Base-by-base conservation (phyloP, 2,797 vertebrate genomes). In the Pelodytes ibericus region DNA sequence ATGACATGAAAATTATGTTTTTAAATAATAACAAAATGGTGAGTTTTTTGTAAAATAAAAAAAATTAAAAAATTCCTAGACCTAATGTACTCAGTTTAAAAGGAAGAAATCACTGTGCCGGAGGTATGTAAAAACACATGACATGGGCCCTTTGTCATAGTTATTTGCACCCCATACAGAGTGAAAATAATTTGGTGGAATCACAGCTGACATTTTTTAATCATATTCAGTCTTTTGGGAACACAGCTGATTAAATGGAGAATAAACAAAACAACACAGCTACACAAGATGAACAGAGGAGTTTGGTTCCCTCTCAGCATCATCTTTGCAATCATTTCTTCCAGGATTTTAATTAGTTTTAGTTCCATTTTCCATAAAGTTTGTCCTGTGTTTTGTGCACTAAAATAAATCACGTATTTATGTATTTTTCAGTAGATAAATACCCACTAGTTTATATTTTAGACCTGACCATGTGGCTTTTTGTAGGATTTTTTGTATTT, bases 111-210 rank as follows among this genome's bases (percentile, higher is more conserved):
- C n/a, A n/a, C n/a, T n/a, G n/a, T n/a, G n/a, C n/a, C n/a, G n/a
- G n/a, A n/a, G 1, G 36, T 8, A 13, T 39, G 15, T 39, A 39
- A 13, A 39, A 39, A 39, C 15, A 39, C 36, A 8, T 7, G 36
- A 1, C 15, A 39, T 39, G 1, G 36, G n/a, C n/a, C 36, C 84
- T 84, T 67, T 7, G 39, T 29, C 24, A 58, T 79, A 81, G 56
- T 33, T 68, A 30, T 39, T 36, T 68, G 29, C 56, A 33, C 64
- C 64, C 29, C 65, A 61, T 26, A 30, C 20, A 59, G 39, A 29
- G 16, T 47, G 53, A 59, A 67, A 67, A 67, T 75, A 59, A 67
- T 67, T 67, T 36, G 26, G 6, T 31, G 15, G 39, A 71, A 64
- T 36, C 8, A 24, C 53, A 47, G 62, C 39, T 67, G 72, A 75